Evolutionary conservation across 1,140 invertebrate genomes (phyloP).

Genomic region (Meloidogyne hapla): DNA sequence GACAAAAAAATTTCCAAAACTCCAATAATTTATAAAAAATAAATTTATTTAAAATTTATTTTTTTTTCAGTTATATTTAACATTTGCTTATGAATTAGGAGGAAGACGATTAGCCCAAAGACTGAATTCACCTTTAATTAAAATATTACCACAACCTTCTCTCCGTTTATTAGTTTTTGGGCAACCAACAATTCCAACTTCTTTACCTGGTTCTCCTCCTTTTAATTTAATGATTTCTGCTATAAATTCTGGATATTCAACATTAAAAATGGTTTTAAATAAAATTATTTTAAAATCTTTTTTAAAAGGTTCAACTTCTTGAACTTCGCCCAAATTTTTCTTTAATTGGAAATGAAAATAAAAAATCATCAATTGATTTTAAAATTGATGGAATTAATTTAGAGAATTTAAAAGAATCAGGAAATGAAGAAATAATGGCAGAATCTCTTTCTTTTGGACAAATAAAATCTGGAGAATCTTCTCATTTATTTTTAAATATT

Average conservation of each 20-base stretch:
- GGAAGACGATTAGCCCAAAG: slow-evolving; percentile 19
- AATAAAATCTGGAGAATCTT: slow-evolving; percentile 16
- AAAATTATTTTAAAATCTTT: not conserved
- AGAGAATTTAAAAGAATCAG: not conserved
- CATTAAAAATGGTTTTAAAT: not conserved
- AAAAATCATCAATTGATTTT: not conserved
- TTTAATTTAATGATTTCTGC: slow-evolving; percentile 16
- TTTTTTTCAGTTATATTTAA: not conserved
- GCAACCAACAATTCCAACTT: not conserved
- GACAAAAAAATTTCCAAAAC: too few relatives aligned
- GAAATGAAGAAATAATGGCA: not conserved
- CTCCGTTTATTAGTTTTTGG: slow-evolving; percentile 20
- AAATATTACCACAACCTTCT: slow-evolving; percentile 2
- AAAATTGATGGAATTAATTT: not conserved
- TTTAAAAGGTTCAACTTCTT: slow-evolving; percentile 10
- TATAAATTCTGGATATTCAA: slow-evolving; percentile 9
- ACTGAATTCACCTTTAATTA: not conserved
- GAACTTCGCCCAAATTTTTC: slow-evolving; percentile 10
- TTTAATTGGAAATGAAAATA: slow-evolving; percentile 6
- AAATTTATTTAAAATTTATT: not conserved
- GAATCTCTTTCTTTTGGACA: slow-evolving; percentile 18
- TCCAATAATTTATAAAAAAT: too few relatives aligned
- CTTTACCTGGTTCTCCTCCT: not conserved
- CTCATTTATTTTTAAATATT: slow-evolving; percentile 17
- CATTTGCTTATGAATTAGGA: slow-evolving; percentile 12